Base-by-base conservation (phyloP, 2,888 invertebrate genomes). In the Ophion ellenae region DNA sequence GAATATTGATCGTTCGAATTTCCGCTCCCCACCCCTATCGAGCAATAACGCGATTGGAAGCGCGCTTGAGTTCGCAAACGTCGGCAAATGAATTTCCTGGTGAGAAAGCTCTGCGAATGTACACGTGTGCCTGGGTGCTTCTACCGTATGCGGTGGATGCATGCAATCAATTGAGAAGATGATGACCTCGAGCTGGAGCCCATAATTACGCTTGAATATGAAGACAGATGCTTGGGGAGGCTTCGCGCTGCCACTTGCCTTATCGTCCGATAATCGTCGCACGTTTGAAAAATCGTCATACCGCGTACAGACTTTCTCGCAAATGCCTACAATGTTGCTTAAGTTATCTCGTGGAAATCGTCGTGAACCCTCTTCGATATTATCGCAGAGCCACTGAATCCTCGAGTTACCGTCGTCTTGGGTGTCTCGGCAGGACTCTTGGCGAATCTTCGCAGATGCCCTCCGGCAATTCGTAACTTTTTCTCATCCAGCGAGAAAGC, bases 81-180 rank as follows among this genome's bases (percentile, higher is more conserved):
- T 47, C 17, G 47, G 53, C 24, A 57, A 57, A n/a, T 40, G n/a
- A 67, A 28, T 17, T 63, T 24, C 64, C 20, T 53, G 10, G 47
- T 11, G 53, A 24, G 32, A 57, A 53, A 47, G 66, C 66, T 6
- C 36, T 36, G 17, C 14, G 24, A 75, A 11, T 45, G 40, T 66
- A 77, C 47, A 57, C 20, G 57, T 32, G 45, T 28, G 66, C 24
- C 40, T 71, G 63, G 63, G 47, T 64, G 63, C 17, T 40, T 71
- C 61, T 57, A 24, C 10, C 47, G 24, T 66, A 24, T 45, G 47
- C 45, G 69, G 20, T 32, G 32, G 32, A 32, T 32, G 64, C 66
- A 76, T 74, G 80, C 75, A 84, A 84, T 84, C 75, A 84, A 80
- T 84, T 84, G 47, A 76, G 75, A 70, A 80, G 74, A 80, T 84